These are phyloP conservation scores for Drosophila nr. fundita DNA, from an alignment of 2,888 invertebrate species.

Conservation along the genomic window DNA sequence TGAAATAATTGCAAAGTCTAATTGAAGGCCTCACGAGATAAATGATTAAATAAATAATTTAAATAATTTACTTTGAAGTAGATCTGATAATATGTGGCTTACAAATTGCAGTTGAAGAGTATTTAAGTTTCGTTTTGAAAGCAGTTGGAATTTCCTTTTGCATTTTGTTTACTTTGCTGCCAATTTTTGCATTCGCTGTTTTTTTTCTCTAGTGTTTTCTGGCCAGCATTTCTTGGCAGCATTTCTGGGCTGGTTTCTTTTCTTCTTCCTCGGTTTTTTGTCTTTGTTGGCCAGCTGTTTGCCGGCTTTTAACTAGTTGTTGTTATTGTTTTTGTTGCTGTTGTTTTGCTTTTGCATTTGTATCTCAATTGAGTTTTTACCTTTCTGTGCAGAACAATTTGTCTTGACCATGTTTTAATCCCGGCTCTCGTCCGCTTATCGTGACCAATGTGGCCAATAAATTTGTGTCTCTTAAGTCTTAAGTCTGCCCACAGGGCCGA, in stretches of 20 bases:
- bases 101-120: conserved; percentile 22
- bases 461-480: conserved; percentile 32
- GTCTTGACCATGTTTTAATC: conserved; percentile 52
- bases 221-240: conserved; percentile 71
- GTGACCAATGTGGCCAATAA: conserved; percentile 54
- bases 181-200: conserved; percentile 44
- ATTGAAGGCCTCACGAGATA: too few species aligned
- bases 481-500: conserved; percentile 21
- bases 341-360: conserved; percentile 26
- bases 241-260: conserved; percentile 59
- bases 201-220: conserved; percentile 53
- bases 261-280: conserved; percentile 6
- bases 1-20: too few species aligned
- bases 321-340: conserved; percentile 7
- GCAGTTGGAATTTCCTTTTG: conserved; percentile 15
- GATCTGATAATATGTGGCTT: neutral
- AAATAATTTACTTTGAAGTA: too few species aligned
- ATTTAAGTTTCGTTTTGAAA: conserved; percentile 4
- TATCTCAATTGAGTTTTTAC: conserved; percentile 42
- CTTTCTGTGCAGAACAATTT: conserved; percentile 49
- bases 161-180: conserved; percentile 48
- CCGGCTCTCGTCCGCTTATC: conserved; percentile 38
- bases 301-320: conserved; percentile 29
- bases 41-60: too few species aligned
- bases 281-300: conserved; percentile 47